Evolutionary conservation across 2,113 vertebrate genomes (phyloP), one percentile per base, ranked within the genome.

Genomic region (Daubentonia madagascariensis): DNA sequence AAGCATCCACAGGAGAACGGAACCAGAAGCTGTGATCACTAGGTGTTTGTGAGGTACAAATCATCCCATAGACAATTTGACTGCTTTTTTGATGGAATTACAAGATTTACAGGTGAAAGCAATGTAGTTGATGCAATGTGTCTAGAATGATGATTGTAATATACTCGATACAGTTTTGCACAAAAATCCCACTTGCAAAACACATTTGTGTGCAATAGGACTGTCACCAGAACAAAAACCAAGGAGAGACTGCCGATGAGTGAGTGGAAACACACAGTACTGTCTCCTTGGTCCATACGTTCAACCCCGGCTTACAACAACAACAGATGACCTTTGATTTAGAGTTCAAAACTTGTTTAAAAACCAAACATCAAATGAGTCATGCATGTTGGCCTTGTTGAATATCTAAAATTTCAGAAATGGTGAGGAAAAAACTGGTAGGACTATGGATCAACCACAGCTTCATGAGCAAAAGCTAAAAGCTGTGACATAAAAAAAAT

Each of bases 91-190:
- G 94, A 92, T 93, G 84, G 78, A 86, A 93, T 84, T 86, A 83
- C 65, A 91, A 80, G 95, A 75, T 92, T 94, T 96, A 93, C 80
- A 88, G 97, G 92, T 59, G 91, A 95, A 80, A 91, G 81, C 28
- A 45, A n/a, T 35, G 32, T 16, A 43, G 79, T 32, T 86, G 85
- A 93, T 76, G 89, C 25, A 72, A 92, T 88, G 81, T 14, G 43
- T 43, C 52, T 65, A 50, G 89, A 90, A 83, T 88, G 92, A 91
- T 11, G 59, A 63, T 30, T n/a, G 9, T 43, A 57, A 79, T 68
- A 32, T 79, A 94, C 52, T 83, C 79, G 79, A 59, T 63, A 68
- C 67, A 89, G 35, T 63, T 30, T 57, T 86, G 63, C 50, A 73
- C 87, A 84, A 87, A 57, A 95, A 86, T 52, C 40, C 50, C 73